Conservation (phyloP, 2,113 vertebrate genomes). For the Noctilio leporinus region DNA sequence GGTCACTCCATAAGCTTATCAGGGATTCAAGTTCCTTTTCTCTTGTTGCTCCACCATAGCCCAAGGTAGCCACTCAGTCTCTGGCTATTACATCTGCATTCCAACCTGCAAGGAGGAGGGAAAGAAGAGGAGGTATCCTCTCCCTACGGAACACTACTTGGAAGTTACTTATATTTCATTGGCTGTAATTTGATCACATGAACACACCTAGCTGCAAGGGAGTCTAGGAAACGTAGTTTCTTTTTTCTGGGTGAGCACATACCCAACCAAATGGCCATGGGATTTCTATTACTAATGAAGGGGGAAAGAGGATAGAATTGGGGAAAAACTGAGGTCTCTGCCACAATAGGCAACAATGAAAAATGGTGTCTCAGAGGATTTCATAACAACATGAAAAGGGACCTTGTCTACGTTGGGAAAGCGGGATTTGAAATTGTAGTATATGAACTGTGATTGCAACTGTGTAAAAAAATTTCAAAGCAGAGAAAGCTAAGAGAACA, state of each 20-base stretch:
- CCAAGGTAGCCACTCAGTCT: not conserved
- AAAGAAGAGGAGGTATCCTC: not conserved
- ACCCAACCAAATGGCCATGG: not conserved
- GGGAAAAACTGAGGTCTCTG: not conserved
- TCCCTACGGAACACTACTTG: not conserved
- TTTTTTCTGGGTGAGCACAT: not conserved
- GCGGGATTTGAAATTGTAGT: not conserved
- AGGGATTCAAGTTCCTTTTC: not conserved
- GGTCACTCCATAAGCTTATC: not conserved
- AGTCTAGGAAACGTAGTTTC: not conserved
- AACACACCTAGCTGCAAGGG: not conserved
- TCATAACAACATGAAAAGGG: not conserved
- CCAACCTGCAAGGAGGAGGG: not conserved
- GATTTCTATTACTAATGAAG: not conserved
- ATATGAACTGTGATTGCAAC: not conserved
- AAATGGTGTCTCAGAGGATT: not conserved
- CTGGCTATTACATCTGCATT: not conserved
- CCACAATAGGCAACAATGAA: not conserved
- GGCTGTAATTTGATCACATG: not conserved
- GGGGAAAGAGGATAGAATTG: not conserved
- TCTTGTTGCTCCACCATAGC: not conserved
- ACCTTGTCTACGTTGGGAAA: not conserved
- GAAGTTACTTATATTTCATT: not conserved
- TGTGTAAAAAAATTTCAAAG: not conserved
- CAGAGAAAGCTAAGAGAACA: not conserved